phyloP scores from a whole-genome alignment of 2,113 vertebrate species.

The Eubucco bourcierii region DNA sequence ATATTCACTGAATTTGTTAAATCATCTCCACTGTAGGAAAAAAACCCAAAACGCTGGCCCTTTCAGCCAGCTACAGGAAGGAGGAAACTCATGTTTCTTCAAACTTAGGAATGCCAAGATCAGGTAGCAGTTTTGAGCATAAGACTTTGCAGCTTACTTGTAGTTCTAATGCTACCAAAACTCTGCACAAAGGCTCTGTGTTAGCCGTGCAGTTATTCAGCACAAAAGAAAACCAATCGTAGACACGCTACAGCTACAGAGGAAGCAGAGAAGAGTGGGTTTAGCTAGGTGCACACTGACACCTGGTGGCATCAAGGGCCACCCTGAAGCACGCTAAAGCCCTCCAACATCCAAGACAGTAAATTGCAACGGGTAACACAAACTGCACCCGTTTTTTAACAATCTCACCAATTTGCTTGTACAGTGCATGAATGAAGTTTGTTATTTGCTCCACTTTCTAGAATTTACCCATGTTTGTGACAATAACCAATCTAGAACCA shows the following conservation, averaged over 20 bases:
- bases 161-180: neutral
- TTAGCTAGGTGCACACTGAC: conserved; percentile 46
- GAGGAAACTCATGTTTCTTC: neutral
- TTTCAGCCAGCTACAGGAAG: neutral
- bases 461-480: neutral
- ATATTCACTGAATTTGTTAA: neutral
- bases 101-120: neutral
- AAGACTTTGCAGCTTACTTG: neutral
- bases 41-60: neutral
- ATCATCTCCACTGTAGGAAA: neutral
- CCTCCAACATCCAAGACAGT: neutral
- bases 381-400: neutral
- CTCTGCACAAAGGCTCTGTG: neutral
- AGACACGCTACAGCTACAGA: neutral
- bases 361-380: accelerated
- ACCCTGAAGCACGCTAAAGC: neutral
- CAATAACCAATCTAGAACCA: neutral
- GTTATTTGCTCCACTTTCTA: neutral
- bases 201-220: neutral
- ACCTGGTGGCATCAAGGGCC: conserved; percentile 54
- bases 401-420: neutral
- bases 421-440: neutral
- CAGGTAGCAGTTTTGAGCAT: neutral
- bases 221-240: neutral
- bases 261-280: neutral